Percentiles rank a stretch among this genome's conserved stretches.
Conservation (phyloP, 2,888 invertebrate genomes). For the Tipula unca region DNA sequence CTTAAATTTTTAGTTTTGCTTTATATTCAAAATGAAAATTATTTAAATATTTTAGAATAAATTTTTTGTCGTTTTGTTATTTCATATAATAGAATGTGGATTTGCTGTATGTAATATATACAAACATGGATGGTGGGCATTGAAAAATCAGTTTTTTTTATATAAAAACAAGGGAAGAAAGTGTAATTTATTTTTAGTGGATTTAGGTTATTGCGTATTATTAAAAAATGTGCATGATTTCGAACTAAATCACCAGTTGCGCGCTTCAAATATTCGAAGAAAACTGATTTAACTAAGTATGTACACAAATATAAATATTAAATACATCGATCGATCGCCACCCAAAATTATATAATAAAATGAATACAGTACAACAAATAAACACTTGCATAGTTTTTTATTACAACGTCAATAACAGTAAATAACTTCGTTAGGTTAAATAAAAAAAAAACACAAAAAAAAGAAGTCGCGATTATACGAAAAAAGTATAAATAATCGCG, state of each 20-base stretch:
- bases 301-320: background rate
- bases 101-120: background rate
- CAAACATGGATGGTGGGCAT: background rate
- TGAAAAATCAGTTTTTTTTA: background rate
- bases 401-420: background rate
- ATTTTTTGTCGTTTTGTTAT: background rate
- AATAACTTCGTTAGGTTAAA: background rate
- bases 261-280: too few species aligned
- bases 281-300: background rate
- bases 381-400: background rate
- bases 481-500: background rate
- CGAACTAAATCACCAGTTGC: background rate
- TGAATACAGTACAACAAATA: background rate
- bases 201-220: background rate
- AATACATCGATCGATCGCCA: background rate
- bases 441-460: background rate
- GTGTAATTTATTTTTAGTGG: background rate
- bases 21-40: background rate
- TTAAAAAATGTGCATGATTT: background rate
- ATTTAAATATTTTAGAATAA: conserved; percentile 14
- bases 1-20: background rate
- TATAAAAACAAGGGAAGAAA: background rate
- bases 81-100: background rate
- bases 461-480: background rate
- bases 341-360: background rate